Evolutionary conservation across 2,113 vertebrate species (phyloP).

Genomic region (Aphelocoma coerulescens): DNA sequence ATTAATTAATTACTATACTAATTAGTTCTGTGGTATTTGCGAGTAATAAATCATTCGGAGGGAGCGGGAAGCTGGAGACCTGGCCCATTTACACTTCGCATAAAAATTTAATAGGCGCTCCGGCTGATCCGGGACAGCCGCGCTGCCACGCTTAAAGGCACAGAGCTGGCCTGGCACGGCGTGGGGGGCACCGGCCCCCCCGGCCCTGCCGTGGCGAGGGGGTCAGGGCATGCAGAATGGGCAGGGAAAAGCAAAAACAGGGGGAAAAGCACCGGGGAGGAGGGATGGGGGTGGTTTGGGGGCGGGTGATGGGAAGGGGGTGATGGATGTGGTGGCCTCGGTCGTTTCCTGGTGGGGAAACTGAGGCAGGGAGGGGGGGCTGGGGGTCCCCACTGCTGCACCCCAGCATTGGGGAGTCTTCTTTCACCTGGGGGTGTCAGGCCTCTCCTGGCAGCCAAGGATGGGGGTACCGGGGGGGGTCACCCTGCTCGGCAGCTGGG

Average conservation of each 20-base stretch:
- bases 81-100: constrained; percentile 87
- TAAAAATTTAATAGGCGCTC: constrained; percentile 85
- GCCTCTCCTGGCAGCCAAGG: neutral
- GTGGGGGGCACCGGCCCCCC: neutral
- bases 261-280: rapidly evolving
- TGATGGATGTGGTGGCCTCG: neutral
- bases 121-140: constrained; percentile 80
- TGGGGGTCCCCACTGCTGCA: neutral
- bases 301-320: rapidly evolving
- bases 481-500: neutral
- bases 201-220: rapidly evolving
- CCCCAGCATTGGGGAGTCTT: rapidly evolving
- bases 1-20: constrained; percentile 99
- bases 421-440: rapidly evolving
- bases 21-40: constrained; percentile 99
- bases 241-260: neutral
- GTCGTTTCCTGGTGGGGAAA: neutral
- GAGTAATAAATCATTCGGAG: constrained; percentile 98
- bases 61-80: constrained; percentile 88
- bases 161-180: constrained; percentile 52
- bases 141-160: constrained; percentile 72
- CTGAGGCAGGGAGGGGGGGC: neutral
- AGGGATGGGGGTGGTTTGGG: too few species aligned
- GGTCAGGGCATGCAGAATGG: rapidly evolving
- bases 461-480: rapidly evolving